phyloP scores from a whole-genome alignment of 2,797 vertebrate genomes.

The Sebastes taczanowskii region DNA sequence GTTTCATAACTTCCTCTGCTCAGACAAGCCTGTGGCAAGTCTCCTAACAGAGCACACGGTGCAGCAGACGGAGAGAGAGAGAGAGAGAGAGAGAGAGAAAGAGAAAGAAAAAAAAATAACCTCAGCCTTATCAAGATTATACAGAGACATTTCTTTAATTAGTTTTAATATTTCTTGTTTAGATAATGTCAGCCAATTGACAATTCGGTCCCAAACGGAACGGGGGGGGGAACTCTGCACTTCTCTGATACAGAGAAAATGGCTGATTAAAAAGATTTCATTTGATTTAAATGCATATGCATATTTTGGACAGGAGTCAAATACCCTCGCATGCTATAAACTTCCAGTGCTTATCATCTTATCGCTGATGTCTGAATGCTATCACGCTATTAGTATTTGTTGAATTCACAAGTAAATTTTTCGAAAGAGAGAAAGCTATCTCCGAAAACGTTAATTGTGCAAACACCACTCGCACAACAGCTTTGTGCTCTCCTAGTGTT shows the following conservation, averaged over 20 bases:
- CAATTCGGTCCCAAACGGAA: constrained; percentile 77
- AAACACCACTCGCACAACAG: constrained; percentile 48
- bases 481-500: constrained; percentile 26
- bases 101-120: constrained; percentile 54
- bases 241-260: constrained; percentile 66
- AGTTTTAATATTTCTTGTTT: constrained; percentile 84
- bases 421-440: constrained; percentile 40
- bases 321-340: constrained; percentile 56
- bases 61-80: constrained; percentile 25
- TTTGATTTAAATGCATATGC: constrained; percentile 71
- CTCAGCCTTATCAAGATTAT: constrained; percentile 81
- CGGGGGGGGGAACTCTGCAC: constrained; percentile 49
- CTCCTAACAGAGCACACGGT: constrained; percentile 67
- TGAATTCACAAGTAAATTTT: constrained; percentile 39
- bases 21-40: constrained; percentile 82
- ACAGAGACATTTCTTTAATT: constrained; percentile 87
- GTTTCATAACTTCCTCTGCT: constrained; percentile 87
- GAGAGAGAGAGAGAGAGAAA: neutral
- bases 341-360: constrained; percentile 32
- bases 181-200: constrained; percentile 85
- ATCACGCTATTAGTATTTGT: constrained; percentile 45
- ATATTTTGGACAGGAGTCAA: constrained; percentile 72
- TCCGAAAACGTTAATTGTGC: constrained; percentile 58
- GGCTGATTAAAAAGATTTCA: constrained; percentile 68
- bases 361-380: constrained; percentile 45